phyloP scores from a whole-genome alignment of 2,888 invertebrate species.

The Drosophila mercatorum region DNA sequence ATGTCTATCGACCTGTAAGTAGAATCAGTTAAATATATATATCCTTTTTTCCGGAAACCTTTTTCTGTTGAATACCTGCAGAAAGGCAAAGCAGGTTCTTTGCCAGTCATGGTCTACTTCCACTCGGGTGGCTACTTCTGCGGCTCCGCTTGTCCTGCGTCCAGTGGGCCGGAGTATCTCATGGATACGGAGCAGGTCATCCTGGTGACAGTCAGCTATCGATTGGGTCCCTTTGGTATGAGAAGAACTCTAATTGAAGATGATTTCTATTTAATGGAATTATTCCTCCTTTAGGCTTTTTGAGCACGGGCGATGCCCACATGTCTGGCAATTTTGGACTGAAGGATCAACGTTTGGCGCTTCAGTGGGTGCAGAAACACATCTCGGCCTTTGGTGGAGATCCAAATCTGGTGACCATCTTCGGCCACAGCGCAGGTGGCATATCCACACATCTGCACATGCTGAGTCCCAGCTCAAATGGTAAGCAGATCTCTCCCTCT shows the following conservation, averaged over 20 bases:
- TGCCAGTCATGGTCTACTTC: conserved; percentile 85
- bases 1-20: conserved; percentile 84
- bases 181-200: conserved; percentile 84
- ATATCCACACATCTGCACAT: conserved; percentile 85
- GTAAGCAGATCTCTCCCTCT: conserved; percentile 50
- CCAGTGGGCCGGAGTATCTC: conserved; percentile 84
- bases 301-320: conserved; percentile 84
- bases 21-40: background rate
- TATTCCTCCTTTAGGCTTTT: conserved; percentile 59
- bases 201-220: conserved; percentile 84
- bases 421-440: conserved; percentile 85
- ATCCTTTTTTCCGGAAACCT: accelerated
- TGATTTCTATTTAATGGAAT: background rate
- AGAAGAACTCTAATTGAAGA: too few species aligned
- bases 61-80: background rate
- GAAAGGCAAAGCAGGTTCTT: conserved; percentile 6
- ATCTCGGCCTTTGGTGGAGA: conserved; percentile 85
- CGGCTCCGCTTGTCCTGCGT: conserved; percentile 83
- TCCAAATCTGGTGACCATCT: conserved; percentile 83
- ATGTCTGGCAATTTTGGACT: conserved; percentile 85
- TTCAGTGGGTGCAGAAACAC: conserved; percentile 85
- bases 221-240: conserved; percentile 79
- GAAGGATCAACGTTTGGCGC: conserved; percentile 85
- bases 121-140: conserved; percentile 85
- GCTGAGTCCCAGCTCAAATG: conserved; percentile 83